Percentiles rank a stretch among this genome's conserved stretches.
phyloP scores from a whole-genome alignment of 2,888 invertebrate species.

The Trachelus troglodyta region DNA sequence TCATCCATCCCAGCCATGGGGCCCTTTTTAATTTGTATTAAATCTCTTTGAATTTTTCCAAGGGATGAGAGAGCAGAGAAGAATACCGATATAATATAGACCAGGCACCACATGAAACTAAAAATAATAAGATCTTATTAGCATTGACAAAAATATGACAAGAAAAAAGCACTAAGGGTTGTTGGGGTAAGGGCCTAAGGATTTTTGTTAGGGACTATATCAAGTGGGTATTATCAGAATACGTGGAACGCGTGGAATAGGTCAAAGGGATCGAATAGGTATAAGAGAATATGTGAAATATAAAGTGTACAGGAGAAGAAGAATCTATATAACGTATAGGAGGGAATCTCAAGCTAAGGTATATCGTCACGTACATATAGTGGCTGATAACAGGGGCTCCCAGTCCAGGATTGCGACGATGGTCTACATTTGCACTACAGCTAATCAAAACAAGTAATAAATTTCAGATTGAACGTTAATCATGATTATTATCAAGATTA shows the following conservation, averaged over 20 bases:
- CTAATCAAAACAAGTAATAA: background rate
- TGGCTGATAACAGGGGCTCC: conserved; percentile 27
- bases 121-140: background rate
- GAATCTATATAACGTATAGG: background rate
- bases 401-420: background rate
- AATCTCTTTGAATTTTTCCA: background rate
- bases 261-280: conserved; percentile 1
- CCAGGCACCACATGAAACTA: background rate
- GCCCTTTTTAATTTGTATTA: background rate
- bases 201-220: background rate
- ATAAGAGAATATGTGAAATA: conserved; percentile 1
- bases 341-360: conserved; percentile 20
- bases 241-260: background rate
- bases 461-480: background rate
- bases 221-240: background rate
- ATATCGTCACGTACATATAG: conserved; percentile 28
- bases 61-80: background rate
- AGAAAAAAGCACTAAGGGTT: background rate
- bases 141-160: background rate
- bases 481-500: background rate
- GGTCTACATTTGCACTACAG: background rate
- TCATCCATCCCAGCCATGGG: background rate
- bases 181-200: background rate
- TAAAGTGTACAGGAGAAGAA: conserved; percentile 6
- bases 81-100: background rate